Base-by-base conservation (phyloP, 1,140 invertebrate species). In the Ceratosolen solmsi region DNA sequence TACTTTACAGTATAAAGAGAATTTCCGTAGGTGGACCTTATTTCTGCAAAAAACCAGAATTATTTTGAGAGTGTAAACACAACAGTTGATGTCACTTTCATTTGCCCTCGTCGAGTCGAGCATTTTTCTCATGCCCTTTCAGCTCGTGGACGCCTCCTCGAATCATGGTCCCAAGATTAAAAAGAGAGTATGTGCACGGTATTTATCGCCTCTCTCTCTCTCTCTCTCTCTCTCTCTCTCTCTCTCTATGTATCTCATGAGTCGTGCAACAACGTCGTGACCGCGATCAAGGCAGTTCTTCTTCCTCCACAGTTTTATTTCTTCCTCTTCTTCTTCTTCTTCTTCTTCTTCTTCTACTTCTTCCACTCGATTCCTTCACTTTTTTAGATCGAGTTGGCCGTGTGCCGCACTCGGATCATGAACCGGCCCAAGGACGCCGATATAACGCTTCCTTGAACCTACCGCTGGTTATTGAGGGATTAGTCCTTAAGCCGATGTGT, bases 401-500 rank as follows among this genome's bases (percentile, higher is more conserved):
- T 41, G 20, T 71, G 63, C 60, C 74, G n/a, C 72, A 25, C 65
- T 60, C 81, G 58, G 76, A 54, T 76, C 77, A 51, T 71, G 77
- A 79, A 79, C 77, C 77, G 27, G 33, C 30, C 65, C 77, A 79
- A 79, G 77, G 77, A 79, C 77, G 65, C 25, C 22, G 51, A 36
- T 68, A 41, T 71, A 49, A 27, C 33, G 65, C 49, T 68, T 71
- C 77, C 51, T 79, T 79, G 65, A 70, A 79, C 73, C 77, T 79
- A 58, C 46, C 17, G 49, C 27, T 54, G 25, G 0, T 54, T 30
- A 56, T 3, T 7, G 41, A 30, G 20, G 70, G 63, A 38, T n/a
- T 38, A 68, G 38, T 33, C 33, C 63, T 68, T 38, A n/a, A 68
- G 22, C 33, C 13, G 27, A 68, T 4, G 3, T 11, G 20, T n/a